These are phyloP conservation scores for Dusona sp. DNA, from an alignment of 2,888 invertebrate species.

Conservation along the genomic window DNA sequence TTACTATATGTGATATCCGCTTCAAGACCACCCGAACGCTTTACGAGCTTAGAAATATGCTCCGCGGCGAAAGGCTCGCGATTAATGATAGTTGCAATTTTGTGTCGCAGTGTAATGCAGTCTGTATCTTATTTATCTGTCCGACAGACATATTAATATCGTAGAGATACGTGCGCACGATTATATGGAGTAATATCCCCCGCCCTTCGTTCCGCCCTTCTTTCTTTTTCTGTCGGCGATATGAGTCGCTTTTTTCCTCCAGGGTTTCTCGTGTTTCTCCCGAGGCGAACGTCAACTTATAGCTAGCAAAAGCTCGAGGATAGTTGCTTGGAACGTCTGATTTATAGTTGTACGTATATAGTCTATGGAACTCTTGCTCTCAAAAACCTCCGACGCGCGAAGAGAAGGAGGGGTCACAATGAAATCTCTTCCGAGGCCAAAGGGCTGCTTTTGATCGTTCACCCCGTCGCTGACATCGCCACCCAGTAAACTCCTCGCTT, in stretches of 20 bases:
- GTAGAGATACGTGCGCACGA: conserved; percentile 11
- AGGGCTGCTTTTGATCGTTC: conserved; percentile 70
- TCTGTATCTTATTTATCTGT: conserved; percentile 49
- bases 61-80: conserved; percentile 70
- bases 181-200: conserved; percentile 44
- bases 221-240: conserved; percentile 29
- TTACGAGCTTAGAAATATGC: conserved; percentile 68
- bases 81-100: conserved; percentile 72
- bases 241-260: conserved; percentile 39
- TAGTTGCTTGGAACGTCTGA: conserved; percentile 74
- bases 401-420: conserved; percentile 69
- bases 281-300: conserved; percentile 64
- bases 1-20: conserved; percentile 33
- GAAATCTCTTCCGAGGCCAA: conserved; percentile 71
- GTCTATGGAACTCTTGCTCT: conserved; percentile 10
- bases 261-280: conserved; percentile 58
- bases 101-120: conserved; percentile 67
- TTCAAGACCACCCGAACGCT: conserved; percentile 68
- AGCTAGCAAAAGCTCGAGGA: conserved; percentile 51
- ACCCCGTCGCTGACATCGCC: conserved; percentile 40
- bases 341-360: conserved; percentile 72
- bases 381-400: conserved; percentile 36
- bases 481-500: conserved; percentile 53
- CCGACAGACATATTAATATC: conserved; percentile 37
- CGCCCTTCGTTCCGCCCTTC: not conserved